Evolutionary conservation across 2,797 vertebrate genomes (phyloP).

Genomic region (Orientallactaga sibirica): DNA sequence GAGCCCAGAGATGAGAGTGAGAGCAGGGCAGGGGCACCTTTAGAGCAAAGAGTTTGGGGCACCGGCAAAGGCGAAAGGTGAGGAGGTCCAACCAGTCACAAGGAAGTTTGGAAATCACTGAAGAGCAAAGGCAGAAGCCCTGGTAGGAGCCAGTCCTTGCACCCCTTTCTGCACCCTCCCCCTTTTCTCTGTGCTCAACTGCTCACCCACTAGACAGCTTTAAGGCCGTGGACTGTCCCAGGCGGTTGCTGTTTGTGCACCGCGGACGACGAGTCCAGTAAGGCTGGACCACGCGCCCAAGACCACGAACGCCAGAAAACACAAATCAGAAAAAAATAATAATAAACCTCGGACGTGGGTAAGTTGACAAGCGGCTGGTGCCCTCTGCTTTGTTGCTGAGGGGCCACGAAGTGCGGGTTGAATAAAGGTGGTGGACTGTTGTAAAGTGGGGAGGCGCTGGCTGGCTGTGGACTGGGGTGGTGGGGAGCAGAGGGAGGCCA

Average conservation of each 20-base stretch:
- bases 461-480: slow-evolving; percentile 15
- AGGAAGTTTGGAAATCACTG: slow-evolving; percentile 74
- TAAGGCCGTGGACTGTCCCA: slow-evolving; percentile 68
- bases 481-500: slow-evolving; percentile 33
- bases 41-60: slow-evolving; percentile 66
- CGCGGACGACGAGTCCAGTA: slow-evolving; percentile 14
- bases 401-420: not conserved
- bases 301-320: slow-evolving; percentile 68
- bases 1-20: not conserved
- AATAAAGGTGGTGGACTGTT: slow-evolving; percentile 62
- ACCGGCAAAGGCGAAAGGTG: slow-evolving; percentile 48
- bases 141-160: slow-evolving; percentile 22
- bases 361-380: slow-evolving; percentile 61
- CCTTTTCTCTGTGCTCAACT: slow-evolving; percentile 50
- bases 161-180: slow-evolving; percentile 7
- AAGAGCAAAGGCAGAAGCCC: slow-evolving; percentile 8
- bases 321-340: slow-evolving; percentile 54
- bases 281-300: slow-evolving; percentile 14
- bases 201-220: slow-evolving; percentile 40
- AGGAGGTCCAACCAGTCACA: slow-evolving; percentile 6
- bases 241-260: slow-evolving; percentile 7
- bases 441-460: slow-evolving; percentile 3
- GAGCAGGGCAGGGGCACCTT: not conserved
- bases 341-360: slow-evolving; percentile 55
- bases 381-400: slow-evolving; percentile 12